Evolutionary conservation across 2,113 vertebrate genomes (phyloP).

Genomic region (Sula dactylatra): DNA sequence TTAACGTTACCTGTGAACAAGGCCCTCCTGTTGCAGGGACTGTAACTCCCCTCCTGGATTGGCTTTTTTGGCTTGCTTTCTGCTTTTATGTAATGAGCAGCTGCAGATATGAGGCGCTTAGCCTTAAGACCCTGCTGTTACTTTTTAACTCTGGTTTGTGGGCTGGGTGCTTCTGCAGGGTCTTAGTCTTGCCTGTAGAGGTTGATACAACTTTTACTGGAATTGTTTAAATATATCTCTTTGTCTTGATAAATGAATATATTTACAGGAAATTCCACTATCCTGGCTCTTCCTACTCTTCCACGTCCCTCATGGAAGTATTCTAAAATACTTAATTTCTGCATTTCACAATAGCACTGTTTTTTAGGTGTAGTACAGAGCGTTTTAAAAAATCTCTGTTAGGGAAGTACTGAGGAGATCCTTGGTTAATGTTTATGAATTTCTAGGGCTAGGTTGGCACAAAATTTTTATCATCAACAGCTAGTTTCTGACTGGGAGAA

Average conservation of each 20-base stretch:
- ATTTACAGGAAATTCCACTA: rapidly evolving
- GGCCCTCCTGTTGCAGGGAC: not conserved
- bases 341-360: not conserved
- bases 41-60: not conserved
- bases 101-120: not conserved
- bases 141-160: not conserved
- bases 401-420: not conserved
- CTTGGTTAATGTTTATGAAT: not conserved
- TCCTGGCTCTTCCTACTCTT: not conserved
- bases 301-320: not conserved
- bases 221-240: not conserved
- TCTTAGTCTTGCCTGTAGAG: not conserved
- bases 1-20: not conserved
- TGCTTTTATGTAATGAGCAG: not conserved
- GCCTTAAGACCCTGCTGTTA: not conserved
- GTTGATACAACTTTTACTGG: not conserved
- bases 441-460: not conserved
- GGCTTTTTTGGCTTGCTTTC: not conserved
- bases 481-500: not conserved
- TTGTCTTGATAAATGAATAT: not conserved
- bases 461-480: not conserved
- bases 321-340: not conserved
- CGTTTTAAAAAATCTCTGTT: not conserved
- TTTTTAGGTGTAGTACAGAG: not conserved
- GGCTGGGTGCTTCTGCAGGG: not conserved